Evolutionary conservation across 1,140 invertebrate species (phyloP), one percentile per base, ranked within the genome.

Genomic region (Drosophila serrata): DNA sequence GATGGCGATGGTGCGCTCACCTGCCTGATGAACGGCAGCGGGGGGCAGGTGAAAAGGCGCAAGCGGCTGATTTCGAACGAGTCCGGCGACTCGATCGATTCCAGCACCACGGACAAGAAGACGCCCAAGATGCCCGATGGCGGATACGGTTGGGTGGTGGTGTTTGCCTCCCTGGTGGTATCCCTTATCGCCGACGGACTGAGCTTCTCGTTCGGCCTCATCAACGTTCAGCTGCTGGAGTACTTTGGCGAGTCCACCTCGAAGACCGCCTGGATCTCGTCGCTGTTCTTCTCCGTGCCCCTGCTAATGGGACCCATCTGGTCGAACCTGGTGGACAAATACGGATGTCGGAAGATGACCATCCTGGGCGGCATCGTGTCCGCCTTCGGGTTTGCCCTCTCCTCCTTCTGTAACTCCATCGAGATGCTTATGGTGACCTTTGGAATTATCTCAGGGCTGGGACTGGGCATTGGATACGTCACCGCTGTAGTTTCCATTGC

Each of bases 121-220:
- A 60, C 88, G 11, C 87, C 90, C 15, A 90, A 92, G 67, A 93
- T 93, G 65, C 92, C 92, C 4, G 92, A 93, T 77, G 92, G 92
- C 7, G 92, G 92, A n/a, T 93, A 91, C 59, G 97, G 98, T 1
- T 98, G 98, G 98, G 94, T 98, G 11, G 96, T 99, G 1, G 97
- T 98, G 0, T 91, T 96, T 5, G 95, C 97, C 0, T 97, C 97
- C 0, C 95, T 99, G 58, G 88, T 98, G 39, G 96, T 98, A 42
- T 98, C 97, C 27, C 95, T 98, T 93, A 97, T 99, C n/a, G 97
- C 97, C n/a, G 98, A 99, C 92, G 98, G 98, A 0, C 96, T 99
- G 11, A 97, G 97, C 33, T 98, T 98, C 88, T 98, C 97, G 1
- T 98, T 99, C 92, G 98, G 98, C 0, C 93, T 99, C 1, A 94